Conservation (phyloP, 2,888 invertebrate genomes). For the Pinctada fucata region DNA sequence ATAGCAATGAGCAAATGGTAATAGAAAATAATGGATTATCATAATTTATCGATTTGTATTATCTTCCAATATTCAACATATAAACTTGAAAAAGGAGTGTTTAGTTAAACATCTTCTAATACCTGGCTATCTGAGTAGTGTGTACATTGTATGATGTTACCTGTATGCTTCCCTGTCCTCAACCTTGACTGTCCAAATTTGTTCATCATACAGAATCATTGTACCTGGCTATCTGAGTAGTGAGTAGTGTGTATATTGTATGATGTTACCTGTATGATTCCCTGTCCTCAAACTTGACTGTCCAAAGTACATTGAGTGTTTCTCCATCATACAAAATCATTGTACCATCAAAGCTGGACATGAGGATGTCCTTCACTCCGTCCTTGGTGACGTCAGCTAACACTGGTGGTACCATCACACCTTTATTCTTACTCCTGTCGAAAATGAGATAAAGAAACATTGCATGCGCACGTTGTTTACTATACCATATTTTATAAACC, state of each 20-base stretch:
- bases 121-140: too few species aligned
- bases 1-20: too few species aligned
- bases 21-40: too few species aligned
- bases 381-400: constrained; percentile 71
- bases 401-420: constrained; percentile 73
- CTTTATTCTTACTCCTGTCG: constrained; percentile 62
- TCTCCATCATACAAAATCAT: constrained; percentile 68
- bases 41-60: too few species aligned
- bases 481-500: too few species aligned
- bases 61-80: too few species aligned
- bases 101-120: too few species aligned
- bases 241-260: too few species aligned
- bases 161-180: constrained; percentile 72
- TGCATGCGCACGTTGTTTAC: too few species aligned
- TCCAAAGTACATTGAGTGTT: constrained; percentile 67
- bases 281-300: constrained; percentile 57
- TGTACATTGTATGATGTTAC: constrained; percentile 39
- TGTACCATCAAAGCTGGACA: constrained; percentile 70
- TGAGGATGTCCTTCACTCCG: constrained; percentile 70
- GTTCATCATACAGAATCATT: constrained; percentile 61
- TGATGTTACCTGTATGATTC: constrained; percentile 70
- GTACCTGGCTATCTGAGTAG: constrained; percentile 45
- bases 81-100: too few species aligned
- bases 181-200: constrained; percentile 66
- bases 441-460: too few species aligned